A percentile compares a stretch with the other conserved stretches of the same genome.
phyloP scores from a whole-genome alignment of 2,113 vertebrate genomes.

The Epinephelus cyanopodus region DNA sequence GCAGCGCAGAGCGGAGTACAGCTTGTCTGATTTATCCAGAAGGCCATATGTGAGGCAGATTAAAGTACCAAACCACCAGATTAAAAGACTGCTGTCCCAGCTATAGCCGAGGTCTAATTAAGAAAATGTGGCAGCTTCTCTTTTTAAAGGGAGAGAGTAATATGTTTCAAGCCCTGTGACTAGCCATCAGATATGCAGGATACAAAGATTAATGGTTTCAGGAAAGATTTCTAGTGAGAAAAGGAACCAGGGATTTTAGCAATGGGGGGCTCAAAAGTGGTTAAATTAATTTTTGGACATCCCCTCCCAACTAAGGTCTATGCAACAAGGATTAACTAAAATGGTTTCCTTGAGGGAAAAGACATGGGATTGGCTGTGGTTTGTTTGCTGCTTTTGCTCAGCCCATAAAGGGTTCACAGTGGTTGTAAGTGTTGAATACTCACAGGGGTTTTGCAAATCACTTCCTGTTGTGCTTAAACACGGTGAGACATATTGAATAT shows the following conservation, averaged over 20 bases:
- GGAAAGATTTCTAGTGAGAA: constrained; percentile 26
- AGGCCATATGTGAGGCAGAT: constrained; percentile 79
- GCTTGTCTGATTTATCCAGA: constrained; percentile 68
- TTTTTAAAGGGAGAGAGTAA: constrained; percentile 51
- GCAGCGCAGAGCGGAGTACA: constrained; percentile 30
- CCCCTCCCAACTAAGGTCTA: not conserved
- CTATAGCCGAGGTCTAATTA: constrained; percentile 56
- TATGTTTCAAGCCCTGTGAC: constrained; percentile 26
- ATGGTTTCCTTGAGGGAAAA: constrained; percentile 51
- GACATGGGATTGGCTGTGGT: constrained; percentile 40
- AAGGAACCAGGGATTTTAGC: constrained; percentile 23
- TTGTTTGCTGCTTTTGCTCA: constrained; percentile 68
- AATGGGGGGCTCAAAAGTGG: constrained; percentile 28
- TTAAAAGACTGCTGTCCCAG: constrained; percentile 68
- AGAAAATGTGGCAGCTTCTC: constrained; percentile 54
- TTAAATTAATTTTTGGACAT: constrained; percentile 57
- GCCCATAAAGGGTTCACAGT: constrained; percentile 49
- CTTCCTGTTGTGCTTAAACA: constrained; percentile 66
- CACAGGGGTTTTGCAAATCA: constrained; percentile 55
- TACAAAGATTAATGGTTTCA: constrained; percentile 47
- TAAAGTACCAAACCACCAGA: constrained; percentile 73
- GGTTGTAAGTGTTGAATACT: constrained; percentile 61
- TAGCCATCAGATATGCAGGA: constrained; percentile 46
- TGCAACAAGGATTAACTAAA: constrained; percentile 57
- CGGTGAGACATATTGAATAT: constrained; percentile 50